Percentiles rank a stretch among this genome's conserved stretches.
These are phyloP conservation scores for Thalassophryne amazonica DNA, from an alignment of 2,797 vertebrate genomes.

Conservation along the genomic window DNA sequence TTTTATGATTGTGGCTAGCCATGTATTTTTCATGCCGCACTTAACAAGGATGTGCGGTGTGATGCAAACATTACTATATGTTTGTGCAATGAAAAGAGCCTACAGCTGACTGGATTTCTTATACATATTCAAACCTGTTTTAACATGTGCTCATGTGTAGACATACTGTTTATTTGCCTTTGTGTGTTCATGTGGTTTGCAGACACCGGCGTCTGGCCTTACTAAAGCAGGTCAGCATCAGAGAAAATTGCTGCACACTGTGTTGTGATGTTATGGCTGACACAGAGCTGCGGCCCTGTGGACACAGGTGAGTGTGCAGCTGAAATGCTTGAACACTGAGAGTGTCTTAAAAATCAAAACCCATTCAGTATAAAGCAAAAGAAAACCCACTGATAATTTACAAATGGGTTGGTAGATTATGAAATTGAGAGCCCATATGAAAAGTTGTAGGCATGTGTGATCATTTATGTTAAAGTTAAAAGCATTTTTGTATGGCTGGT, in stretches of 20 bases:
- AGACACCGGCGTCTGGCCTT: constrained; percentile 85
- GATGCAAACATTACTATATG: constrained; percentile 11
- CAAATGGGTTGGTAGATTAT: no score
- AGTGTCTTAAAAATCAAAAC: no score
- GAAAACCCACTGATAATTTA: no score
- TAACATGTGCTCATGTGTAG: neutral
- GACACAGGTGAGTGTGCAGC: constrained; percentile 85
- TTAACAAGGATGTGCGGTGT: neutral
- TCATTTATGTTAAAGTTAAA: no score
- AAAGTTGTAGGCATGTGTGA: no score
- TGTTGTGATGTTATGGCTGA: constrained; percentile 97
- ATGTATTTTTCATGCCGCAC: constrained; percentile 7
- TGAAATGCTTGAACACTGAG: no score
- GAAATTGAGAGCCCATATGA: no score
- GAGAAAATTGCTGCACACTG: constrained; percentile 97
- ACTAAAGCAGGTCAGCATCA: constrained; percentile 96
- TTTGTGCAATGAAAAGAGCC: no score
- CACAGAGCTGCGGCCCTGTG: constrained; percentile 94
- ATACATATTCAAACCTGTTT: neutral
- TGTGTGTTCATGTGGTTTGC: constrained; percentile 14
- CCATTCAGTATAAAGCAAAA: no score
- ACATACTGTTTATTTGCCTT: neutral
- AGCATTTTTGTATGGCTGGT: no score
- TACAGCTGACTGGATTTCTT: no score
- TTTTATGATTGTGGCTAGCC: constrained; percentile 2